Evolutionary conservation across 2,888 invertebrate species (phyloP), one percentile per base, ranked within the genome.

Genomic region (Malacosoma neustria): DNA sequence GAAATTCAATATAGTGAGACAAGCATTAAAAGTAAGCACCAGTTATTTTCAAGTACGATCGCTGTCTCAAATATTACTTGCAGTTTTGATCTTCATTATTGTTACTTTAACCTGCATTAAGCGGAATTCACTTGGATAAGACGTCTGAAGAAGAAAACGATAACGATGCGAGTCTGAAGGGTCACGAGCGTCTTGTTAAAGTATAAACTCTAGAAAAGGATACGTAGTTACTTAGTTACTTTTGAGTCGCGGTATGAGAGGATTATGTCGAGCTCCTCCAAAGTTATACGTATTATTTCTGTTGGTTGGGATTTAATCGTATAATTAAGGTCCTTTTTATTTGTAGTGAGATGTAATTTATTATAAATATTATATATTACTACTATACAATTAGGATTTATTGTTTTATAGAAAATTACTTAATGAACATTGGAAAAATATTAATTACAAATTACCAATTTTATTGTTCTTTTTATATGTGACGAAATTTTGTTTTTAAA

Each of bases 141-240:
- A 14, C 34, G 30, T n/a, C 15, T 33, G 38, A 39, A 31, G 38
- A 46, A 45, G 49, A 44, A 47, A 39, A 48, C 46, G 33, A 42
- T 46, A 52, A 50, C 46, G 46, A 51, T 41, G 37, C 15, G 33
- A 30, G 31, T 44, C 45, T 37, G 37, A 38, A 42, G 45, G 37
- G 42, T 44, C 45, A 46, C 35, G 32, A 46, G 48, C 45, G 45
- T 43, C 48, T 48, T 46, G 48, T 48, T 50, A 50, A 45, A 22
- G 22, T 22, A 22, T 22, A 22, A 4, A 22, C 22, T 22, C 22
- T 22, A 22, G 22, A 9, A 22, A 22, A 22, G 5, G 22, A 22
- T 22, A 22, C 22, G 5, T 9, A 22, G 22, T 22, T 7, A 22
- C 22, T 22, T 9, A 22, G 22, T 22, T 7, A 22, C 22, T 22